A percentile compares a stretch with the other conserved stretches of the same genome.
Evolutionary conservation across 2,888 invertebrate species (phyloP).

Genomic region (Chirona hameri): DNA sequence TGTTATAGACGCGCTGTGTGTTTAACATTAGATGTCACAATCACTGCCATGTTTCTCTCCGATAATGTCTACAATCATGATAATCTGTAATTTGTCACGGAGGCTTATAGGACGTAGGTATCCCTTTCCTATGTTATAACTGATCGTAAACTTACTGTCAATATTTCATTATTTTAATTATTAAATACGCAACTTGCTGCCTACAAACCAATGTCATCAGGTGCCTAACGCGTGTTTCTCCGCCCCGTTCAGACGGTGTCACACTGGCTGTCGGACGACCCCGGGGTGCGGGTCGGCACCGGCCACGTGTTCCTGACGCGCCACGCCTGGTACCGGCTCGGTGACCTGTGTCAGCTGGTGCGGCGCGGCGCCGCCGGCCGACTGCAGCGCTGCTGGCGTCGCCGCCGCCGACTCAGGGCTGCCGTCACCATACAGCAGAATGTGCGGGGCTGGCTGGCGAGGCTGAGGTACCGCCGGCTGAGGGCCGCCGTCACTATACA

Average conservation of each 20-base stretch:
- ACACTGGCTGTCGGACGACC: background rate
- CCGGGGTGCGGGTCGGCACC: background rate
- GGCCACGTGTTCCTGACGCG: constrained; percentile 7
- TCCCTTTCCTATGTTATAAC: too few relatives aligned
- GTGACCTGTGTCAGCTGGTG: background rate
- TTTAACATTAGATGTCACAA: too few relatives aligned
- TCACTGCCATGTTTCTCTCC: too few relatives aligned
- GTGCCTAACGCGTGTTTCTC: too few relatives aligned
- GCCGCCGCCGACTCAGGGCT: background rate
- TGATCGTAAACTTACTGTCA: too few relatives aligned
- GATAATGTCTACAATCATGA: too few relatives aligned
- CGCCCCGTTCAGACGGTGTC: background rate
- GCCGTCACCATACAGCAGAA: background rate
- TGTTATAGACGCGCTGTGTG: too few relatives aligned
- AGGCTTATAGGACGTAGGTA: too few relatives aligned
- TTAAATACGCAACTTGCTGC: too few relatives aligned
- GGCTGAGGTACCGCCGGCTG: background rate
- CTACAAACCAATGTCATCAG: too few relatives aligned
- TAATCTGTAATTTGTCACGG: too few relatives aligned
- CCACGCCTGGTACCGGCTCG: constrained; percentile 9
- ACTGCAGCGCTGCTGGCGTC: background rate
- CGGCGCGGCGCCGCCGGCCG: background rate
- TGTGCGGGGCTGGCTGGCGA: background rate
- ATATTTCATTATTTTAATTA: too few relatives aligned
- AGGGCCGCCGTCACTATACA: background rate